A percentile compares a stretch with the other conserved stretches of the same genome.
Conservation (phyloP, 2,113 vertebrate genomes). For the Psilopogon haemacephalus region DNA sequence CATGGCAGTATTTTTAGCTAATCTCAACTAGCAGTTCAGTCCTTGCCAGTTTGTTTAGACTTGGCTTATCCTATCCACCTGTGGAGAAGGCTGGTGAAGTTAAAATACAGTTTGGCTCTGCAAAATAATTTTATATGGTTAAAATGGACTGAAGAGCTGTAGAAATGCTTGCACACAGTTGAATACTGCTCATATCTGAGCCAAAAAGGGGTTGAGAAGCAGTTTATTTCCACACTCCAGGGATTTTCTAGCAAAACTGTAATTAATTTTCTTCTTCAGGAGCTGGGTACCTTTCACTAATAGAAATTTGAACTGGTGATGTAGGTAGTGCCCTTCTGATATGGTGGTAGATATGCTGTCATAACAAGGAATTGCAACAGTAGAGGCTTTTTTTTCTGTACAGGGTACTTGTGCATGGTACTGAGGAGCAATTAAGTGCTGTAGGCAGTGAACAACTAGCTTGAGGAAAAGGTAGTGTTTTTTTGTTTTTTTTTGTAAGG, state of each 20-base stretch:
- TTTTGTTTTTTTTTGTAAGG: neutral
- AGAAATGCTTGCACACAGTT: neutral
- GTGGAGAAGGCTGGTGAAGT: neutral
- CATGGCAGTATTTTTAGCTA: constrained; percentile 61
- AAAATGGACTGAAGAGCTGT: neutral
- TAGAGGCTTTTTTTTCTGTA: rapidly evolving
- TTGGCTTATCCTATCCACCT: neutral
- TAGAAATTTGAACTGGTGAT: neutral
- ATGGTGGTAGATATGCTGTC: neutral
- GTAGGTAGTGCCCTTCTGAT: neutral
- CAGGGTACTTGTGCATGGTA: rapidly evolving
- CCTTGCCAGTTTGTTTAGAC: constrained; percentile 6
- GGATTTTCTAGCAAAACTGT: neutral
- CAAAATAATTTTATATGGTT: neutral
- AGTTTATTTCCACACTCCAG: neutral
- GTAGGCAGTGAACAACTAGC: neutral
- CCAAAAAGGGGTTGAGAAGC: neutral
- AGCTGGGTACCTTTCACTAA: neutral
- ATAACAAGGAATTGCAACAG: neutral
- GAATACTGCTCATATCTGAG: neutral
- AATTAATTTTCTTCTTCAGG: neutral
- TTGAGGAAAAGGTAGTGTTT: neutral
- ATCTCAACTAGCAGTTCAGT: neutral
- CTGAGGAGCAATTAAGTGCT: neutral
- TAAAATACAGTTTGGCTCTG: neutral